Evolutionary conservation across 2,113 vertebrate genomes (phyloP).

Genomic region (Lamprologus ornatipinnis): DNA sequence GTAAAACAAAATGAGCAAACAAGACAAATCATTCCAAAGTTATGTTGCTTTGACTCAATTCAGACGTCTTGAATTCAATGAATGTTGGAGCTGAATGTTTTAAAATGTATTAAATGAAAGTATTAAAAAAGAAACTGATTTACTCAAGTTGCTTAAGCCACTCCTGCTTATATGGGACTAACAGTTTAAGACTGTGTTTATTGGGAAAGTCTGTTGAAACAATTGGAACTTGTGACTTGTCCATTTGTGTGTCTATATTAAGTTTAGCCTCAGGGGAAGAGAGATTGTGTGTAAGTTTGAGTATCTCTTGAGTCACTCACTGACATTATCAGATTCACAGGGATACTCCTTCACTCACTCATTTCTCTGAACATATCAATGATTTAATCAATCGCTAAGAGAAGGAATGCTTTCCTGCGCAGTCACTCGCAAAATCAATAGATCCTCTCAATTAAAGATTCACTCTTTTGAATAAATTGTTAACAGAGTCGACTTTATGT

Average conservation of each 20-base stretch:
- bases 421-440: background rate
- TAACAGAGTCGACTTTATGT: background rate
- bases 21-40: background rate
- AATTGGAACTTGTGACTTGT: background rate
- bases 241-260: background rate
- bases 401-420: background rate
- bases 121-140: background rate
- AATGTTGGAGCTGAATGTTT: background rate
- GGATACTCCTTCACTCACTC: background rate
- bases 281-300: background rate
- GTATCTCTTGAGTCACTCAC: background rate
- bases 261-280: background rate
- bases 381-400: background rate
- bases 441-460: background rate
- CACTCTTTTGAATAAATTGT: background rate
- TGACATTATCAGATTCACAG: background rate
- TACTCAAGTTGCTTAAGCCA: background rate
- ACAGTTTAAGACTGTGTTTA: background rate
- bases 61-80: background rate
- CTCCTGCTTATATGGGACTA: background rate
- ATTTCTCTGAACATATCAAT: background rate
- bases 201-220: background rate
- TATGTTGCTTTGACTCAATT: background rate
- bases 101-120: background rate
- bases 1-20: background rate